Conservation (phyloP, 2,888 invertebrate genomes). For the Synanthedon andrenaeformis region DNA sequence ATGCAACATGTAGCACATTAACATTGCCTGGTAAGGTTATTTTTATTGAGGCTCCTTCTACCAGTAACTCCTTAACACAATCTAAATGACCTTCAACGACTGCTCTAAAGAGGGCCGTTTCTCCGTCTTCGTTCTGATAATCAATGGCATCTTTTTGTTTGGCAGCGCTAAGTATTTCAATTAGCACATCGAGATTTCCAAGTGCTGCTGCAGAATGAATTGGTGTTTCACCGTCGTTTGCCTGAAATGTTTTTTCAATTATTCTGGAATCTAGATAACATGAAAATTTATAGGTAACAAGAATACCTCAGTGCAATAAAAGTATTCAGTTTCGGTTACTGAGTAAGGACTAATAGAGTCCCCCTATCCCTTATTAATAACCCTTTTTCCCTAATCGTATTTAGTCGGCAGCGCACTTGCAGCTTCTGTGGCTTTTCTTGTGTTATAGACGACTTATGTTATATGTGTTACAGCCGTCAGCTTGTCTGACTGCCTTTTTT, state of each 20-base stretch:
- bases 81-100: slow-evolving; percentile 45
- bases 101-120: slow-evolving; percentile 62
- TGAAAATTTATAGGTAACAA: too few species aligned
- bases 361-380: too few species aligned
- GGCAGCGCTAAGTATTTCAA: slow-evolving; percentile 60
- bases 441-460: too few species aligned
- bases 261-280: background rate
- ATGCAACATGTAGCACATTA: slow-evolving; percentile 73
- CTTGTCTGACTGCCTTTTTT: too few species aligned
- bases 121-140: slow-evolving; percentile 53
- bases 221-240: slow-evolving; percentile 62
- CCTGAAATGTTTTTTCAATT: slow-evolving; percentile 23
- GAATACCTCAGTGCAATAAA: too few species aligned
- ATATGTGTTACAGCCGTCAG: too few species aligned
- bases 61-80: slow-evolving; percentile 52
- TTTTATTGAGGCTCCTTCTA: slow-evolving; percentile 56
- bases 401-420: too few species aligned
- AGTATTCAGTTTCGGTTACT: too few species aligned
- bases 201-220: slow-evolving; percentile 66
- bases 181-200: slow-evolving; percentile 58
- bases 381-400: too few species aligned
- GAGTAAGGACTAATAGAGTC: too few species aligned
- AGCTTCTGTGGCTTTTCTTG: too few species aligned
- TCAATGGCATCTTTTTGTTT: slow-evolving; percentile 60
- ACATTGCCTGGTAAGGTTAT: slow-evolving; percentile 49